Base-by-base conservation (phyloP, 2,888 invertebrate species). In the Alloscopus bannaensis region DNA sequence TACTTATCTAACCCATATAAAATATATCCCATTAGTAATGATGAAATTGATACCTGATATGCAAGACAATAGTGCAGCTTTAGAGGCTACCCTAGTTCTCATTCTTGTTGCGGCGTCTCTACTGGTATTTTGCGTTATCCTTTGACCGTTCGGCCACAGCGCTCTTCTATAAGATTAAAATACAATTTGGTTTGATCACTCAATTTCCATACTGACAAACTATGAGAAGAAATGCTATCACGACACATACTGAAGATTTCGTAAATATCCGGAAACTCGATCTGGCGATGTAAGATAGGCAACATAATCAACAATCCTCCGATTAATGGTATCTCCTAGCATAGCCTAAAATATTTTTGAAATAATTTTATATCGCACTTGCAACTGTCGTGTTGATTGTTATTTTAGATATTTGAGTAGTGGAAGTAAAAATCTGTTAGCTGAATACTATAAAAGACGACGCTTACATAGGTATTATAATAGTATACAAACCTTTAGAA, bases 241-340 rank as follows among this genome's bases (percentile, higher is more conserved):
- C n/a, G n/a, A n/a, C n/a, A 89, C 92, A 91, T 88, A 95, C 95
- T 94, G 95, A 87, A 97, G 94, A 29, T 93, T 91, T 87, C 93
- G 93, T 79, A 97, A 90, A 89, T 96, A 96, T 87, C 94, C 94
- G 0, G 96, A 95, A 55, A 97, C 94, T 87, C 95, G 95, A 82
- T 94, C 93, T 0, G 96, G 95, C 83, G 95, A 95, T 0, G 97
- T 97, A 86, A 96, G 89, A 81, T 93, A 92, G 26, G 95, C 93
- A 1, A 97, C 96, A 86, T 95, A 93, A 86, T 97, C 96, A 66
- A 96, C 91, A 81, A 97, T 97, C 88, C 95, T 92, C 86, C 95
- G 90, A 88, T 95, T 95, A 45, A 95, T 94, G 84, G 93, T 93
- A 87, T 94, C 94, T 22, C 95, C 95, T 87, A 94, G 93, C 90